Evolutionary conservation across 92 coral and sea anemone species (phyloP), one percentile per base, ranked within the genome.

Genomic region (Phenganax stokvisi): DNA sequence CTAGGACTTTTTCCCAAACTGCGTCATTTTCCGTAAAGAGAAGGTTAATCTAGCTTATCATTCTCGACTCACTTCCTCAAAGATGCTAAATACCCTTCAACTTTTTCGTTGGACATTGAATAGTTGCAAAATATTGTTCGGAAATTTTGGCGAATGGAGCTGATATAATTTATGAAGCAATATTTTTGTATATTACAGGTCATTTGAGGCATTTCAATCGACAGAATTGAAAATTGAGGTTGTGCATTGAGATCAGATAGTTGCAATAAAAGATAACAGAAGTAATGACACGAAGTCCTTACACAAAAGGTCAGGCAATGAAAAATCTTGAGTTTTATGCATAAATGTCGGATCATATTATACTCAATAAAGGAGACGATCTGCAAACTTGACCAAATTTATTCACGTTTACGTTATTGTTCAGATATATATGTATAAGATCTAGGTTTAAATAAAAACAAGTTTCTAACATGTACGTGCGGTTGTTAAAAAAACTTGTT

Each of bases 201-300:
- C 31, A 68, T 68, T 68, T 68, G 13, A 9, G 16, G 73, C 73
- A 30, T 68, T 68, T 68, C 73, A 68, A 68, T 68, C 73, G 73
- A 68, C 73, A 29, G 73, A 11, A 37, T 51, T 25, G 73, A 68
- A 68, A 68, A 68, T 68, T 68, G 47, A 10, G 54, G 73, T 12
- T 68, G 53, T 37, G 47, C 47, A 37, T 37, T 37, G 47, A 37
- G 47, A 37, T 1, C 47, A 37, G 15, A 37, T 68, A 68, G 73
- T 68, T 30, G 8, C 12, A 68, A 10, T 29, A 13, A 68, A 68
- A 68, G 73, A 68, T 37, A 68, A 68, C 47, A 3, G 3, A 37
- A 37, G 25, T 68, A 17, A 68, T 68, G 13, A 12, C 73, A 30
- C 20, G 73, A 68, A 30, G 73, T 2, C 5, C 47, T 37, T 37